A percentile compares a stretch with the other conserved stretches of the same genome.
phyloP scores from a whole-genome alignment of 2,888 invertebrate species.

The Hypselothyrea guttata region DNA sequence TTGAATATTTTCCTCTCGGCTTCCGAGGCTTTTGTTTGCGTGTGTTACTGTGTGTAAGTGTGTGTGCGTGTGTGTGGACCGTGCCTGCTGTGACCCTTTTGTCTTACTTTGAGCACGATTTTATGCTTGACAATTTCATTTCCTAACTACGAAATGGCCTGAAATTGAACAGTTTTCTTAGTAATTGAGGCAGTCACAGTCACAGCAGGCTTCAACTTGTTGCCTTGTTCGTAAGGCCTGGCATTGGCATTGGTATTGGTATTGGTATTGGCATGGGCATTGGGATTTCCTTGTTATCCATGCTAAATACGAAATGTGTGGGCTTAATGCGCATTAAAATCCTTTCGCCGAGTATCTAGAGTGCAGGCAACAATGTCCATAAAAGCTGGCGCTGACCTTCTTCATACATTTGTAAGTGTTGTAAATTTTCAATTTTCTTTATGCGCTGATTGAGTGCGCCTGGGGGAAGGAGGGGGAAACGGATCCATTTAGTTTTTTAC shows the following conservation, averaged over 20 bases:
- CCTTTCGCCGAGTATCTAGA: constrained; percentile 33
- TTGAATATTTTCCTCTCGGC: neutral
- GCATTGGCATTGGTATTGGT: too few relatives aligned
- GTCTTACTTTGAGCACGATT: constrained; percentile 39
- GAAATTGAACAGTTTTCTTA: constrained; percentile 54
- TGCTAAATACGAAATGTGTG: neutral
- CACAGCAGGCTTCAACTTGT: constrained; percentile 35
- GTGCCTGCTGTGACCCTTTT: constrained; percentile 36
- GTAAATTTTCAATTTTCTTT: constrained; percentile 68
- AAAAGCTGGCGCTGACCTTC: constrained; percentile 29
- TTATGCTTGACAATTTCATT: constrained; percentile 62
- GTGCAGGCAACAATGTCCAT: constrained; percentile 39
- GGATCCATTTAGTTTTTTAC: constrained; percentile 49
- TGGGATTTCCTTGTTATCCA: too few relatives aligned
- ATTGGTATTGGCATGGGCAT: too few relatives aligned
- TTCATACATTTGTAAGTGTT: constrained; percentile 51
- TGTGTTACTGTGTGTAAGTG: too few relatives aligned
- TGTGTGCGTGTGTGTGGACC: neutral
- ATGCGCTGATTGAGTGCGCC: constrained; percentile 22
- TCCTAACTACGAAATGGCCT: constrained; percentile 45
- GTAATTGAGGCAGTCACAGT: constrained; percentile 29
- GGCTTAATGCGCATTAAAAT: constrained; percentile 46
- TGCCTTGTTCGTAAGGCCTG: constrained; percentile 22
- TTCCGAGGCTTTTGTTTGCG: neutral
- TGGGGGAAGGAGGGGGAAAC: neutral